Evolutionary conservation across 2,797 vertebrate species (phyloP).

Genomic region (Sarcoramphus papa): DNA sequence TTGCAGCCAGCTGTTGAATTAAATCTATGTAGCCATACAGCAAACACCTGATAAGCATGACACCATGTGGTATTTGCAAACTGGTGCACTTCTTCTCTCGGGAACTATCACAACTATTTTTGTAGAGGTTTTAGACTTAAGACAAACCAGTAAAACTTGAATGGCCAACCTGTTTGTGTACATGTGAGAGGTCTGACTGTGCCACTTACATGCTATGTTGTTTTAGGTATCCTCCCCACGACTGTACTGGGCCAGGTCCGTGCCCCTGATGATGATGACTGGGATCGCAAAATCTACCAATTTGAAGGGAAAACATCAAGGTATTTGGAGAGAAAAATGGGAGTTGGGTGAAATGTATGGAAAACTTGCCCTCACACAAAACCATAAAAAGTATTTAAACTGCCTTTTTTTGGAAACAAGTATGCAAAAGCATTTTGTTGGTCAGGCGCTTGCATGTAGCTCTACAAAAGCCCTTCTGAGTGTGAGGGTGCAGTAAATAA

Average conservation of each 20-base stretch:
- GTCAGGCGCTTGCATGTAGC: not conserved
- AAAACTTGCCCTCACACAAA: not conserved
- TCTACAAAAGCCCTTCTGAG: not conserved
- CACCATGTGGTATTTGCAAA: not conserved
- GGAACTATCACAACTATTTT: not conserved
- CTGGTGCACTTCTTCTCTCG: fast-evolving
- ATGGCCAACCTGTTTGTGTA: not conserved
- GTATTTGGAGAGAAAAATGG: slow-evolving; percentile 68
- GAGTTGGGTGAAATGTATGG: not conserved
- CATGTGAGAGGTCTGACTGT: not conserved
- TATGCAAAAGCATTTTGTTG: not conserved
- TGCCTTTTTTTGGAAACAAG: not conserved
- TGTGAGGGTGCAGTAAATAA: not conserved
- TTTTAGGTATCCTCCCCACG: slow-evolving; percentile 79
- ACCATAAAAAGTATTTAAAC: not conserved
- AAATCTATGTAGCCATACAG: not conserved
- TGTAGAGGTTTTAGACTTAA: not conserved
- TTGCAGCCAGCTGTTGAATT: not conserved
- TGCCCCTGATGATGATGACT: slow-evolving; percentile 88
- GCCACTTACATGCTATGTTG: not conserved
- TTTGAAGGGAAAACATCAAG: slow-evolving; percentile 83
- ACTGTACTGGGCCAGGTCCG: slow-evolving; percentile 81
- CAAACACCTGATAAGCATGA: not conserved
- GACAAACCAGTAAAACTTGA: not conserved
- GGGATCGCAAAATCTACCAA: slow-evolving; percentile 85